These are phyloP conservation scores for Geococcyx californianus DNA, from an alignment of 2,113 vertebrate species.

Conservation along the genomic window DNA sequence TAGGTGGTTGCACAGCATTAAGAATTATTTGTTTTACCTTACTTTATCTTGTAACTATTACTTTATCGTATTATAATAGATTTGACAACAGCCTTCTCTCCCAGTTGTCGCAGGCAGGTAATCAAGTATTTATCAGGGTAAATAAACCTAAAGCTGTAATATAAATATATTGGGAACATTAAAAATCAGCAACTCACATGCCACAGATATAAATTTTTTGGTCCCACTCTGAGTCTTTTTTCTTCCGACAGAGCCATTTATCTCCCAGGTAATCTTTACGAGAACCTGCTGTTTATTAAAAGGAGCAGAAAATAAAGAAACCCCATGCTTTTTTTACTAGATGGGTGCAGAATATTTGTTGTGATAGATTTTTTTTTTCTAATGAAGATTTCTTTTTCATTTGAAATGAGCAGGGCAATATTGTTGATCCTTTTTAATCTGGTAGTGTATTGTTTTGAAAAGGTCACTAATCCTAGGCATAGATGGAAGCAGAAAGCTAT, in stretches of 20 bases:
- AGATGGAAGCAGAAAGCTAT: neutral
- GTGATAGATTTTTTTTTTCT: neutral
- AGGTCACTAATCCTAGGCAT: neutral
- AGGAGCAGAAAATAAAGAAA: neutral
- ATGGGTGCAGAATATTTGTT: neutral
- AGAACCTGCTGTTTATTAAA: neutral
- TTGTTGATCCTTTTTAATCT: neutral
- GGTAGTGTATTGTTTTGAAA: neutral
- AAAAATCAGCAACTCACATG: neutral
- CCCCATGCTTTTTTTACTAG: neutral
- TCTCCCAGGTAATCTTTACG: neutral
- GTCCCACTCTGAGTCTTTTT: neutral
- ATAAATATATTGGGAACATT: neutral
- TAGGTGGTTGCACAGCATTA: conserved; percentile 20
- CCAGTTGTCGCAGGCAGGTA: neutral
- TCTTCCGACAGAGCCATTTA: neutral
- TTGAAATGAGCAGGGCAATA: neutral
- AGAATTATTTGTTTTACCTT: conserved; percentile 63
- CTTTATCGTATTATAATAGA: neutral
- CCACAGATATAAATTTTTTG: neutral
- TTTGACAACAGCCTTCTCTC: neutral
- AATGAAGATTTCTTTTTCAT: neutral
- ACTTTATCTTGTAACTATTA: conserved; percentile 50
- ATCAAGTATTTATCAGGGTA: conserved; percentile 43
- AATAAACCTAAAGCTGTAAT: conserved; percentile 27